These are phyloP conservation scores for Myotis planiceps DNA, from an alignment of 2,797 vertebrate genomes.

Conservation along the genomic window DNA sequence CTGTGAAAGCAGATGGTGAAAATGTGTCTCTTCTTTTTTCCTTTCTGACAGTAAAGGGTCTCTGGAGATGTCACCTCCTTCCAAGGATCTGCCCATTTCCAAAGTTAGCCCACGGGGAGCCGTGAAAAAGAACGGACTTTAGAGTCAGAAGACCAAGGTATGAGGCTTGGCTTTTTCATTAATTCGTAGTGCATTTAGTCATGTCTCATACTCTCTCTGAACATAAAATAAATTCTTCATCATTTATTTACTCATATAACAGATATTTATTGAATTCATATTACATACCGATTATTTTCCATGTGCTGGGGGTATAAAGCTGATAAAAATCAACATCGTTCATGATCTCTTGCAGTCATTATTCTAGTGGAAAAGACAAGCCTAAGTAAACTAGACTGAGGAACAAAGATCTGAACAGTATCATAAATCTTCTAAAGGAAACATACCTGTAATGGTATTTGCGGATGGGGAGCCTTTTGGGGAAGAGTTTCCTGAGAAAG, in stretches of 20 bases:
- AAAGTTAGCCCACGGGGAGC: background rate
- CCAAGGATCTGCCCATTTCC: slow-evolving; percentile 9
- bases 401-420: background rate
- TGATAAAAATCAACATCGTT: background rate
- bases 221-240: background rate
- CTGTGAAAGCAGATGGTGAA: slow-evolving; percentile 7
- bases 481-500: background rate
- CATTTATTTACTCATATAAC: background rate
- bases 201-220: background rate
- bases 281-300: background rate
- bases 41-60: background rate
- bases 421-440: background rate
- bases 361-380: background rate
- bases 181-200: background rate
- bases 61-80: background rate
- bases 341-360: background rate
- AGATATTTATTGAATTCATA: background rate
- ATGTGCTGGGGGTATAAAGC: background rate
- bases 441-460: background rate
- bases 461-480: fast-evolving
- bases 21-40: background rate
- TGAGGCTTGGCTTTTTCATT: background rate
- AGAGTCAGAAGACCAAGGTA: background rate
- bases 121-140: background rate
- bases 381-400: background rate